Percentiles rank a stretch among this genome's conserved stretches.
Conservation (phyloP, 30 jellyfish, hydroid and myxozoan genomes). For the Chironex yamaguchii region DNA sequence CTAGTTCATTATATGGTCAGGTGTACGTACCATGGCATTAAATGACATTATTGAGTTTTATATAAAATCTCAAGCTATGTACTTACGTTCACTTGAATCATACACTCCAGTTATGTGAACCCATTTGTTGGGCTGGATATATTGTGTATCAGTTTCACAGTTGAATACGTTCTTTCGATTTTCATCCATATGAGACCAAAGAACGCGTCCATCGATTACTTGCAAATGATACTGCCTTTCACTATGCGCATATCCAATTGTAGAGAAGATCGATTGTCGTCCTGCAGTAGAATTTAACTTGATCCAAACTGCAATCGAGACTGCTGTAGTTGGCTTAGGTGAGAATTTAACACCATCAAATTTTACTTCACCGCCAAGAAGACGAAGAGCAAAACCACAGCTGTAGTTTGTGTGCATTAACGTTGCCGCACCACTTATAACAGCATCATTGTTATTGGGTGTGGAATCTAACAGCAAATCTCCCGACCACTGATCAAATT, state of each 20-base stretch:
- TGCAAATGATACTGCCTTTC: slow-evolving; percentile 77
- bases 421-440: slow-evolving; percentile 90
- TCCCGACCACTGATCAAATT: slow-evolving; percentile 85
- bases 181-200: slow-evolving; percentile 88
- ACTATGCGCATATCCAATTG: slow-evolving; percentile 83
- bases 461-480: slow-evolving; percentile 83
- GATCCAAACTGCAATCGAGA: slow-evolving; percentile 88
- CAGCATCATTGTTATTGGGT: slow-evolving; percentile 86
- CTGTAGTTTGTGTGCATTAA: slow-evolving; percentile 84
- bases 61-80: too few relatives aligned
- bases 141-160: slow-evolving; percentile 55
- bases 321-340: slow-evolving; percentile 89
- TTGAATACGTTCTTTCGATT: slow-evolving; percentile 61
- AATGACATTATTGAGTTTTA: too few relatives aligned
- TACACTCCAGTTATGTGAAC: slow-evolving; percentile 92
- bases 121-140: slow-evolving; percentile 86
- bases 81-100: slow-evolving; percentile 87
- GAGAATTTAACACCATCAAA: slow-evolving; percentile 79
- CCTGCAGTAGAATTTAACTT: slow-evolving; percentile 76
- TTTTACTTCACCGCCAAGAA: slow-evolving; percentile 84
- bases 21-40: too few relatives aligned
- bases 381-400: slow-evolving; percentile 94
- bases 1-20: too few relatives aligned
- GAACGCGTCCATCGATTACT: slow-evolving; percentile 75
- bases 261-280: slow-evolving; percentile 85